phyloP scores from a whole-genome alignment of 2,113 vertebrate species.

The human region DNA sequence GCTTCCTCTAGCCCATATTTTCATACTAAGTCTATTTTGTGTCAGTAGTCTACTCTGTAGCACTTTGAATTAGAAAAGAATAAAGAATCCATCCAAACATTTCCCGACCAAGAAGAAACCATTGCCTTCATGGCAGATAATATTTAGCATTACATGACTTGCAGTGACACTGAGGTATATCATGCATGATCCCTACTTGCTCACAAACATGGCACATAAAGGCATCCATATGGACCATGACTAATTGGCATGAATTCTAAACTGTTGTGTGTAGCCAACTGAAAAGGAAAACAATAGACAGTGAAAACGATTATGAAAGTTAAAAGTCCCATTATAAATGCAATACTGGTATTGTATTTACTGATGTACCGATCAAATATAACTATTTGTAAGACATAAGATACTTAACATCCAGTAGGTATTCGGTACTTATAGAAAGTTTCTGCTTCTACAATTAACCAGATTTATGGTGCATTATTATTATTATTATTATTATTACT shows the following conservation, averaged over 20 bases:
- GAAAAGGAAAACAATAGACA: background rate
- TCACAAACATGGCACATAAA: background rate
- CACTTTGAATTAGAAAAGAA: background rate
- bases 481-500: background rate
- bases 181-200: background rate
- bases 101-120: background rate
- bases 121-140: background rate
- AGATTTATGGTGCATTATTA: background rate
- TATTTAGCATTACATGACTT: slow-evolving; percentile 25
- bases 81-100: background rate
- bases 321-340: background rate
- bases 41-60: background rate
- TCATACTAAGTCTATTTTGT: background rate
- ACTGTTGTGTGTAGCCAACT: background rate
- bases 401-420: background rate
- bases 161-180: background rate
- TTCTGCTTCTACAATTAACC: background rate
- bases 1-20: background rate
- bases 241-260: slow-evolving; percentile 20
- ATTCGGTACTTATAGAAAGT: background rate
- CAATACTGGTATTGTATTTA: background rate
- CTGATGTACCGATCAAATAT: background rate
- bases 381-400: background rate
- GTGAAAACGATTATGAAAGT: background rate
- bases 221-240: background rate